A percentile compares a stretch with the other conserved stretches of the same genome.
These are phyloP conservation scores for Tokudaia tokunoshimensis DNA, from an alignment of 2,797 vertebrate species.

Conservation along the genomic window DNA sequence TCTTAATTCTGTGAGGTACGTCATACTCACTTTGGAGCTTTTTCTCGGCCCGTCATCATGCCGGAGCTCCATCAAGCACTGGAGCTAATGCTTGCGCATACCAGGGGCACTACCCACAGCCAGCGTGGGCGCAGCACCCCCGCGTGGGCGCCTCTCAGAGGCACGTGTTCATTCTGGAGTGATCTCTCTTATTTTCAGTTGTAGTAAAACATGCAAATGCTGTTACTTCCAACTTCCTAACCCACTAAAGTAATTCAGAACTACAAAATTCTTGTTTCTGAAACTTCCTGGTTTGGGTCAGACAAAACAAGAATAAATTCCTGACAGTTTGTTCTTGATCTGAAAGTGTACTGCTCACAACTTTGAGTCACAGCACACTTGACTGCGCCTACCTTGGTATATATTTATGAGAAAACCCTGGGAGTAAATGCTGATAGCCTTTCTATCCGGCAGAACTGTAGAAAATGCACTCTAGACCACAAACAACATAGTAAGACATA, in stretches of 20 bases:
- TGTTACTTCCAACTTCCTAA: constrained; percentile 15
- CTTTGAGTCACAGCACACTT: constrained; percentile 69
- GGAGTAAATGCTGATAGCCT: neutral
- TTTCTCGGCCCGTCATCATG: neutral
- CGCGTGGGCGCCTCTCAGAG: neutral
- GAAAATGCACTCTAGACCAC: neutral
- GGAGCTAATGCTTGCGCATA: neutral
- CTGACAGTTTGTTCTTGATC: constrained; percentile 44
- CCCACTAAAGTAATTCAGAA: neutral
- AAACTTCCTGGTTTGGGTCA: constrained; percentile 32
- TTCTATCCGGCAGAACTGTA: neutral
- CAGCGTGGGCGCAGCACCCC: neutral
- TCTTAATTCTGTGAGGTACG: constrained; percentile 34
- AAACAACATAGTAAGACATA: neutral
- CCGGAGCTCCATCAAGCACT: neutral
- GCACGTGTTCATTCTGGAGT: neutral
- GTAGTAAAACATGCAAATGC: neutral
- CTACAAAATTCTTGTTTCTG: constrained; percentile 54
- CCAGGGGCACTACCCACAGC: neutral
- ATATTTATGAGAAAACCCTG: neutral
- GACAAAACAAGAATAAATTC: constrained; percentile 50
- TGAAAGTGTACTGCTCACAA: constrained; percentile 71
- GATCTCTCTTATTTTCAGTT: neutral
- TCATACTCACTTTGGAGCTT: neutral
- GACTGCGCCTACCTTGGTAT: constrained; percentile 40